Conservation (phyloP, 2,113 vertebrate species). For the Ranitomeya imitator region DNA sequence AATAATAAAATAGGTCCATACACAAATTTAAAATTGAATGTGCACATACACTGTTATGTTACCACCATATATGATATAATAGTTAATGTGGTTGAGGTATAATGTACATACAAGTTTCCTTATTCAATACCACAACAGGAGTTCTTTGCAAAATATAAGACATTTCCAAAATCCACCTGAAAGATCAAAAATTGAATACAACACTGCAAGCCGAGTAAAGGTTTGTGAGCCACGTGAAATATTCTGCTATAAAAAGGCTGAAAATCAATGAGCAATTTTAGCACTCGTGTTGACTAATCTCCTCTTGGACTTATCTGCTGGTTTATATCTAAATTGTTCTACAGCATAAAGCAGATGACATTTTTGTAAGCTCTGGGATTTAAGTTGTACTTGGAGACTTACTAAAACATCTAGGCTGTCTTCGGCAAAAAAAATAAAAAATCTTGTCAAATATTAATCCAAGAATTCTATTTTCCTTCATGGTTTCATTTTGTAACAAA, state of each 20-base stretch:
- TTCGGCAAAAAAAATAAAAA: neutral
- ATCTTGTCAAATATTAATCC: slow-evolving; percentile 14
- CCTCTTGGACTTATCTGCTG: slow-evolving; percentile 15
- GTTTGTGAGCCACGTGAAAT: neutral
- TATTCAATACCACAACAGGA: neutral
- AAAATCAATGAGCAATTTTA: slow-evolving; percentile 33
- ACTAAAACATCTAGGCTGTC: neutral
- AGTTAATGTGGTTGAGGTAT: too few relatives aligned
- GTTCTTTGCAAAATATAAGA: neutral
- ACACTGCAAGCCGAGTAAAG: neutral
- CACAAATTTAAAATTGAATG: too few relatives aligned
- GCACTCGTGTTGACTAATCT: slow-evolving; percentile 31
- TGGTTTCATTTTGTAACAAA: neutral
- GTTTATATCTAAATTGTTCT: slow-evolving; percentile 33
- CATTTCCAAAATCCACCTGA: neutral
- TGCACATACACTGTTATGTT: too few relatives aligned
- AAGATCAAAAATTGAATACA: neutral
- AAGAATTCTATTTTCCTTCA: neutral
- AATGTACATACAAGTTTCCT: too few relatives aligned
- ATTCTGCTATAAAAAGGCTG: neutral
- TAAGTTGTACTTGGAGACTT: slow-evolving; percentile 10
- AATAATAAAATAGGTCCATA: too few relatives aligned
- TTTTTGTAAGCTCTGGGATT: slow-evolving; percentile 21
- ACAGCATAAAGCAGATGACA: slow-evolving; percentile 19
- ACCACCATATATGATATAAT: too few relatives aligned